phyloP scores from a whole-genome alignment of 2,888 invertebrate species.

The Melanargia galathea region DNA sequence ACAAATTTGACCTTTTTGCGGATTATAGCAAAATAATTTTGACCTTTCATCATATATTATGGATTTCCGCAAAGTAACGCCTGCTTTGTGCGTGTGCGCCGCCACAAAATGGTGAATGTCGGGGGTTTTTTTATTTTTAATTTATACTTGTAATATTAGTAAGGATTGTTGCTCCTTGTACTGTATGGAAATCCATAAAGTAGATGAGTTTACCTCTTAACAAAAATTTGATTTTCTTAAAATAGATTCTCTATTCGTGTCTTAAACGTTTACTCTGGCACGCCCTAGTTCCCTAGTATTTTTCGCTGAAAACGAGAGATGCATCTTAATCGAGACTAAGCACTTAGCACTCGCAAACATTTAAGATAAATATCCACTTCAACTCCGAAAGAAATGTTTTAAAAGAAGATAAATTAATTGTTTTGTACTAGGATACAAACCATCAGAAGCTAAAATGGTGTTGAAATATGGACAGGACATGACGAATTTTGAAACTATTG shows the following conservation, averaged over 20 bases:
- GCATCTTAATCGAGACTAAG: conserved; percentile 7
- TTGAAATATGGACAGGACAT: not conserved
- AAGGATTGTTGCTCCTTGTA: not conserved
- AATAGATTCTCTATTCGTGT: not conserved
- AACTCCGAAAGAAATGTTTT: conserved; percentile 5
- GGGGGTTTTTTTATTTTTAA: too few species aligned
- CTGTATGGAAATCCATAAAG: not conserved
- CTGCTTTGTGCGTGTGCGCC: not conserved
- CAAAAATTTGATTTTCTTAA: not conserved
- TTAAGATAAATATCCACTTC: conserved; percentile 1
- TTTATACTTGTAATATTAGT: too few species aligned
- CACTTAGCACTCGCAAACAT: conserved; percentile 3
- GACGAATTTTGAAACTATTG: not conserved
- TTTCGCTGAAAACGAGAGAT: not conserved
- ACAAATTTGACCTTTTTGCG: too few species aligned
- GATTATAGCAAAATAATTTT: too few species aligned
- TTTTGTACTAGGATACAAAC: not conserved
- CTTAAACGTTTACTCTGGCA: not conserved
- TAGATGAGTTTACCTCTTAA: not conserved
- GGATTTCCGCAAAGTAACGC: too few species aligned
- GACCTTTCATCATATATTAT: too few species aligned
- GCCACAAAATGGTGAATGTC: too few species aligned
- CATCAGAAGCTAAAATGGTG: not conserved
- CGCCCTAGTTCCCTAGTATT: not conserved
- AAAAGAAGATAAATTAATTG: not conserved